Conservation (phyloP, 2,888 invertebrate species). For the Drosophila monieri region DNA sequence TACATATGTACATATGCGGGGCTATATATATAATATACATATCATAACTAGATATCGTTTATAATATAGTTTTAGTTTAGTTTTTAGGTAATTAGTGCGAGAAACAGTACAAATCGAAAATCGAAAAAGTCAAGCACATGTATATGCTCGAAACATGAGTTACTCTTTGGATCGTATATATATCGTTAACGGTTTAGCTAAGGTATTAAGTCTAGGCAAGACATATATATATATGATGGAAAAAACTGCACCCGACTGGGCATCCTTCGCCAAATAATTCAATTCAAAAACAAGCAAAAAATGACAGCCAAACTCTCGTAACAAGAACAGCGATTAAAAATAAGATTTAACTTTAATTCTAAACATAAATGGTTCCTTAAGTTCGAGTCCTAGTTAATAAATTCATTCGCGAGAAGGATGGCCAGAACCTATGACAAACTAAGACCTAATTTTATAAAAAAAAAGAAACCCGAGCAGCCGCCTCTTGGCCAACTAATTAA, state of each 20-base stretch:
- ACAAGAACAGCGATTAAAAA: too few relatives aligned
- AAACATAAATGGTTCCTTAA: too few relatives aligned
- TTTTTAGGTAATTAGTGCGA: conserved; percentile 74
- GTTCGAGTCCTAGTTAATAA: too few relatives aligned
- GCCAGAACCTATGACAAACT: background rate
- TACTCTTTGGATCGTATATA: conserved; percentile 39
- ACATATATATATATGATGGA: conserved; percentile 20
- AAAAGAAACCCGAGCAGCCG: conserved; percentile 13
- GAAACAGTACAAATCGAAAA: conserved; percentile 71
- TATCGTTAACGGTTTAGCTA: conserved; percentile 37
- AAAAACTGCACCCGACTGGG: conserved; percentile 12
- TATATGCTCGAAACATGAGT: conserved; percentile 60
- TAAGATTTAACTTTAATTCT: too few relatives aligned
- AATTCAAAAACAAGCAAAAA: too few relatives aligned
- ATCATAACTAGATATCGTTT: conserved; percentile 45
- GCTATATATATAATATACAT: conserved; percentile 47
- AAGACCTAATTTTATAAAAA: background rate
- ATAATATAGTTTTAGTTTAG: conserved; percentile 48
- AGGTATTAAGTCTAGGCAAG: conserved; percentile 29
- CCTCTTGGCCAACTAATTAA: conserved; percentile 22
- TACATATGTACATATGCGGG: conserved; percentile 24
- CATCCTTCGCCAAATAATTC: too few relatives aligned
- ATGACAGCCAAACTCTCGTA: too few relatives aligned
- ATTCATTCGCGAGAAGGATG: background rate
- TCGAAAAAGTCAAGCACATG: conserved; percentile 66